phyloP scores from a whole-genome alignment of 2,113 vertebrate species.

The Chrysemys picta region DNA sequence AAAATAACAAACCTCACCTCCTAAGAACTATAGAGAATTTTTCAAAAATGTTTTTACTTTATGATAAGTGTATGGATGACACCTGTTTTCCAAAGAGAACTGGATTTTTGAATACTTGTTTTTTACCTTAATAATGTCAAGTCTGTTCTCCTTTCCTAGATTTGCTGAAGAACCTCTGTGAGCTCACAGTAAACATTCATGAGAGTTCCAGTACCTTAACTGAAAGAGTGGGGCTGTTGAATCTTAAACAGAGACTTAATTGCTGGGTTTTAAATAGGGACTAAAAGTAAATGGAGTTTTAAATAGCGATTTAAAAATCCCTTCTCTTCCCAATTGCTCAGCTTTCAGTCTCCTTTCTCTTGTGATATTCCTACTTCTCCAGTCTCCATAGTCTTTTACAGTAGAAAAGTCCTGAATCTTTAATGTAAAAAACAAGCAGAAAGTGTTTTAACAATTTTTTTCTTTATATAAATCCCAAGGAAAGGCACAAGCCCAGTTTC shows the following conservation, averaged over 20 bases:
- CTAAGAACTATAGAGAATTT: too few species aligned
- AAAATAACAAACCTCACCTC: too few species aligned
- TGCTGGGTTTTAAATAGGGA: neutral
- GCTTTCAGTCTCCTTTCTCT: neutral
- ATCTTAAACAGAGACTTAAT: neutral
- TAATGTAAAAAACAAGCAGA: neutral
- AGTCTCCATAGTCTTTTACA: neutral
- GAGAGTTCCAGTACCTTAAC: neutral
- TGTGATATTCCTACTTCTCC: neutral
- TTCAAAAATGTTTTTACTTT: too few species aligned
- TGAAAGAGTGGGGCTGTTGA: neutral
- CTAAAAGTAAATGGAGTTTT: neutral
- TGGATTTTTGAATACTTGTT: too few species aligned
- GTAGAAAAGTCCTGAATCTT: neutral
- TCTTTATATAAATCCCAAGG: neutral
- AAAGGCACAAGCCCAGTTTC: neutral
- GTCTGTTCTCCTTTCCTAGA: neutral
- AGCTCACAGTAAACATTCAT: neutral
- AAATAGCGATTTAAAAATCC: neutral
- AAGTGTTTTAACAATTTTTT: neutral
- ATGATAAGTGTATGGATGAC: too few species aligned
- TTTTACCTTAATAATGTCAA: neutral
- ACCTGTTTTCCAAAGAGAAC: too few species aligned
- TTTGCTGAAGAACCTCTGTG: neutral
- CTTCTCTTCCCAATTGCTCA: neutral